Evolutionary conservation across 2,113 vertebrate genomes (phyloP).

Genomic region (Haemorhous mexicanus): DNA sequence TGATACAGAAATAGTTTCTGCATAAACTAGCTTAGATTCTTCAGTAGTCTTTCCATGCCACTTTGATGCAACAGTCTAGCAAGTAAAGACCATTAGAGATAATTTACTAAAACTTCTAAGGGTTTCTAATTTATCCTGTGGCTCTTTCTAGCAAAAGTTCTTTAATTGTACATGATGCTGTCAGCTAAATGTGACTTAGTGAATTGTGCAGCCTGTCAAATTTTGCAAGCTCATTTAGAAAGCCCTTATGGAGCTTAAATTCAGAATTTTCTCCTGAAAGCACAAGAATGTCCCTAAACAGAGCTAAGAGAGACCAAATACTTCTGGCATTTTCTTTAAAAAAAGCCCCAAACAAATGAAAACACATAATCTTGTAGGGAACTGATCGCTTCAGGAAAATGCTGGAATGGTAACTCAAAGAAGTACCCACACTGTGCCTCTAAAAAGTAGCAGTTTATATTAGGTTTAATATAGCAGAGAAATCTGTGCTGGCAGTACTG

Average conservation of each 20-base stretch:
- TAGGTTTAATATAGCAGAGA: slow-evolving; percentile 41
- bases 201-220: neutral
- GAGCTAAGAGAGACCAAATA: neutral
- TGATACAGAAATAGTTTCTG: neutral
- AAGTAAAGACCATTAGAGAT: neutral
- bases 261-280: neutral
- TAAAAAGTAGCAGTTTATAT: slow-evolving; percentile 14
- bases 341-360: neutral
- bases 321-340: neutral
- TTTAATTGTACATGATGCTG: neutral
- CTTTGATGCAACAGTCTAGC: neutral
- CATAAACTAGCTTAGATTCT: neutral
- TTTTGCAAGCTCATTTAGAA: neutral
- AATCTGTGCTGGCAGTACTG: slow-evolving; percentile 35
- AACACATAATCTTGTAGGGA: neutral
- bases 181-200: neutral
- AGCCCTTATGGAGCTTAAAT: neutral
- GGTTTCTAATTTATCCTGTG: neutral
- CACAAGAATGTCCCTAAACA: neutral
- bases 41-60: neutral
- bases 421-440: neutral
- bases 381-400: neutral
- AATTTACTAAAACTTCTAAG: neutral
- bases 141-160: neutral
- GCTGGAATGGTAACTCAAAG: neutral